These are phyloP conservation scores for Caerostris extrusa DNA, from an alignment of 1,140 invertebrate species.

Conservation along the genomic window DNA sequence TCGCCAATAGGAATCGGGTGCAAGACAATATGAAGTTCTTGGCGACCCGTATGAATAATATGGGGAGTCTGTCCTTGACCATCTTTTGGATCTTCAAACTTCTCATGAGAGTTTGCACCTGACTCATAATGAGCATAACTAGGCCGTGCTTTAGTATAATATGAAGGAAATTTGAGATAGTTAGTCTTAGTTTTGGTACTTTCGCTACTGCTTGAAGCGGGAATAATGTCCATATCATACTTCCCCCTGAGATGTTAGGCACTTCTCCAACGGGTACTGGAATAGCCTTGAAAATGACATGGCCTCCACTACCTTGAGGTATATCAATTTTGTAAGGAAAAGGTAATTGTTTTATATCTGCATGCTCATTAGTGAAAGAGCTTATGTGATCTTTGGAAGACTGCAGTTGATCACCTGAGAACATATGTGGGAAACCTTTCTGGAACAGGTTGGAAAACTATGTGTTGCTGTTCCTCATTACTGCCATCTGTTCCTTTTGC, in stretches of 20 bases:
- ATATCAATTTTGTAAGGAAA: neutral
- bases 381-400: neutral
- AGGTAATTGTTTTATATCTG: neutral
- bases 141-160: neutral
- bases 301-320: neutral
- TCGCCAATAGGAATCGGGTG: constrained; percentile 57
- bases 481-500: neutral
- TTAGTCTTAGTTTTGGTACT: neutral
- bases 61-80: neutral
- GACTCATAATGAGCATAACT: neutral
- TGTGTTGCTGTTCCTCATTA: neutral
- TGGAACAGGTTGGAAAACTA: neutral
- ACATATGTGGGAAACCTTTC: neutral
- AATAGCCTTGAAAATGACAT: neutral
- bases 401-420: neutral
- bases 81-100: neutral
- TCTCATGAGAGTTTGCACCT: neutral
- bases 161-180: neutral
- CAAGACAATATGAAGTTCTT: constrained; percentile 62
- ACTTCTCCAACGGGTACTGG: neutral
- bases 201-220: neutral
- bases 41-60: neutral
- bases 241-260: neutral
- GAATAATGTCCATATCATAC: neutral
- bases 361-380: neutral